Evolutionary conservation across 2,797 vertebrate species (phyloP).

Genomic region (Etheostoma nigrum): DNA sequence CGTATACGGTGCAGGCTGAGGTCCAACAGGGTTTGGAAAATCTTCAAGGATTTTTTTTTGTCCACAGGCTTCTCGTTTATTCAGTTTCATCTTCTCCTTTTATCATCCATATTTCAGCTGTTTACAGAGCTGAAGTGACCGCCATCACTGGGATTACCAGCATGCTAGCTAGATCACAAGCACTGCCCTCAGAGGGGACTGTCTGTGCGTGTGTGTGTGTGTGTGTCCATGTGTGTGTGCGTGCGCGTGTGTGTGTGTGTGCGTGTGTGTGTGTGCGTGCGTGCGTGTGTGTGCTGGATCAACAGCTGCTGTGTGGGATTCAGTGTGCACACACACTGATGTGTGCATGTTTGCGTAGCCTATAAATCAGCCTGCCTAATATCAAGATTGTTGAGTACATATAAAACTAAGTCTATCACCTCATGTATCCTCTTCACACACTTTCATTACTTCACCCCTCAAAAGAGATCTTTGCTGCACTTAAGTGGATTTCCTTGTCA

Average conservation of each 20-base stretch:
- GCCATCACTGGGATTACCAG: conserved; percentile 76
- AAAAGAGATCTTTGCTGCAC: neutral
- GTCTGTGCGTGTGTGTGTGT: conserved; percentile 24
- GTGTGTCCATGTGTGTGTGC: conserved; percentile 12
- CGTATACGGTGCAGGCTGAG: conserved; percentile 43
- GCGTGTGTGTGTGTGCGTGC: too few relatives aligned
- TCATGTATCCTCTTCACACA: conserved; percentile 17
- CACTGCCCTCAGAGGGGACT: conserved; percentile 53
- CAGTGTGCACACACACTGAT: conserved; percentile 14
- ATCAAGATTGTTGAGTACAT: conserved; percentile 33
- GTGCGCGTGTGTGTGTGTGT: conserved; percentile 13
- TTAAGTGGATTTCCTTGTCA: neutral
- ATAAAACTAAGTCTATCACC: conserved; percentile 27
- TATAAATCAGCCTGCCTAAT: conserved; percentile 36
- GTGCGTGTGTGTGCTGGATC: neutral
- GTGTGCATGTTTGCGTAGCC: conserved; percentile 40
- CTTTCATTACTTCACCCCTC: neutral
- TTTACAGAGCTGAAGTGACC: conserved; percentile 78
- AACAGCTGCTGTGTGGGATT: conserved; percentile 41
- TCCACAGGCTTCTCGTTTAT: conserved; percentile 72
- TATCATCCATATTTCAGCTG: conserved; percentile 83
- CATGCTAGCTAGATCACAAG: conserved; percentile 74
- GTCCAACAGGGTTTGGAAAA: conserved; percentile 71
- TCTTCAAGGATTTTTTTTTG: conserved; percentile 70
- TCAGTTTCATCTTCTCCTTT: conserved; percentile 80